These are phyloP conservation scores for Leptoclinus maculatus DNA, from an alignment of 2,797 vertebrate genomes.

Conservation along the genomic window DNA sequence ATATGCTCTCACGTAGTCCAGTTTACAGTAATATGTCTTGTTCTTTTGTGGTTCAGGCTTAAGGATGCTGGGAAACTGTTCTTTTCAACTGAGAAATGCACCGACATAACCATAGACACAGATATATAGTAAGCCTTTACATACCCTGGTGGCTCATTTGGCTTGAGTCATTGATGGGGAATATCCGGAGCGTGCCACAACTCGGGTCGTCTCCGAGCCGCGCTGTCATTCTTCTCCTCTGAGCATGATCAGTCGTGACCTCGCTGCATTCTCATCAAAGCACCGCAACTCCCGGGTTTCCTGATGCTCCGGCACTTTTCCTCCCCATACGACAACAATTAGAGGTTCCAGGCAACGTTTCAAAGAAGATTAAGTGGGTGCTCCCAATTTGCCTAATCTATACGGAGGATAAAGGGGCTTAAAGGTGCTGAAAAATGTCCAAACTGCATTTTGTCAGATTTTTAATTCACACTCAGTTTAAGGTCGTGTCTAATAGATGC, in stretches of 20 bases:
- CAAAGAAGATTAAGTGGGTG: constrained; percentile 65
- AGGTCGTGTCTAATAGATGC: constrained; percentile 29
- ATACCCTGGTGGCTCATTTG: constrained; percentile 32
- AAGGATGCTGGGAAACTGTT: constrained; percentile 64
- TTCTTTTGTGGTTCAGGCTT: constrained; percentile 54
- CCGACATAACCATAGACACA: constrained; percentile 8
- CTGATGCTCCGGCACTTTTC: constrained; percentile 57
- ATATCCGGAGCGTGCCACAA: constrained; percentile 53
- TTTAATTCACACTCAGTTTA: constrained; percentile 34
- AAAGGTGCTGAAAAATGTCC: constrained; percentile 51
- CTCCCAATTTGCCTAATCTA: constrained; percentile 54
- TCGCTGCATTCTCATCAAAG: constrained; percentile 60
- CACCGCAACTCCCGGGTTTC: constrained; percentile 45
- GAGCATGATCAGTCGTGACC: constrained; percentile 45
- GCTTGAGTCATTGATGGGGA: constrained; percentile 61
- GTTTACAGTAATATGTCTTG: constrained; percentile 49
- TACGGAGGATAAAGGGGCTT: constrained; percentile 59
- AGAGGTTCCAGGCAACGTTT: constrained; percentile 69
- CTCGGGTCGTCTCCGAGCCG: constrained; percentile 47
- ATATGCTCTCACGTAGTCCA: constrained; percentile 36
- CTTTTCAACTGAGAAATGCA: constrained; percentile 44
- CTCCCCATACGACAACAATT: constrained; percentile 74
- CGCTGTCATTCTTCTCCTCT: constrained; percentile 47
- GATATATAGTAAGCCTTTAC: constrained; percentile 46
- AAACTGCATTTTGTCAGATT: constrained; percentile 35